Conservation (phyloP, 2,797 vertebrate genomes). For the Rhinophrynus dorsalis region DNA sequence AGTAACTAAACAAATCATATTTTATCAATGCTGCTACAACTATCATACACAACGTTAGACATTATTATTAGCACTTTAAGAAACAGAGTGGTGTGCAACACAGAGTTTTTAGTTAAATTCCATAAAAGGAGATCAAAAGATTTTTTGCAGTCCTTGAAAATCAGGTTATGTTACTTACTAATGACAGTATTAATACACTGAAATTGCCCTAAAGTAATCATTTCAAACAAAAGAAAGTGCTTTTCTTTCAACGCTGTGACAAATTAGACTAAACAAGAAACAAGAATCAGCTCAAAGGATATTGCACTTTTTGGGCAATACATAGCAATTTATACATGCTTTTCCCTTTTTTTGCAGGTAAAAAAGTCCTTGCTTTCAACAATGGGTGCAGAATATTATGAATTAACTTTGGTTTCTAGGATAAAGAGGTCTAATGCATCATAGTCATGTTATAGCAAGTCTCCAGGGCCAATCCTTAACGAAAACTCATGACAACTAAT, state of each 20-base stretch:
- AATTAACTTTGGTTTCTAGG: conserved; percentile 62
- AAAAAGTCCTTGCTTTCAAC: conserved; percentile 33
- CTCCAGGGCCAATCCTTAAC: conserved; percentile 64
- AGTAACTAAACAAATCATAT: too few species aligned
- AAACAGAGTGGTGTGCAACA: too few species aligned
- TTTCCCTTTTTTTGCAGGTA: not conserved
- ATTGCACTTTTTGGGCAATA: not conserved
- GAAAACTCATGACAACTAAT: conserved; percentile 70
- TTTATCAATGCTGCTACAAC: too few species aligned
- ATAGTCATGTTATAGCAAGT: conserved; percentile 68
- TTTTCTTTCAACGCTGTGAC: conserved; percentile 19
- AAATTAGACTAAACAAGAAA: conserved; percentile 16
- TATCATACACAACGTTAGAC: too few species aligned
- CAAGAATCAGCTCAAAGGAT: not conserved
- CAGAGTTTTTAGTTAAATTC: conserved; percentile 31
- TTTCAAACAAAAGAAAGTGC: conserved; percentile 12
- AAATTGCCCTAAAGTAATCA: conserved; percentile 41
- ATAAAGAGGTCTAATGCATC: conserved; percentile 63
- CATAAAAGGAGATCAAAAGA: conserved; percentile 37
- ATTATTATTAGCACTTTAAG: too few species aligned
- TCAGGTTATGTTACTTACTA: conserved; percentile 15
- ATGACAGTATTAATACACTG: conserved; percentile 37
- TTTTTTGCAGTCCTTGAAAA: conserved; percentile 13
- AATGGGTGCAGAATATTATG: conserved; percentile 35
- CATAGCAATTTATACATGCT: not conserved